Conservation (phyloP, 2,888 invertebrate species). For the Synergus umbraculus region DNA sequence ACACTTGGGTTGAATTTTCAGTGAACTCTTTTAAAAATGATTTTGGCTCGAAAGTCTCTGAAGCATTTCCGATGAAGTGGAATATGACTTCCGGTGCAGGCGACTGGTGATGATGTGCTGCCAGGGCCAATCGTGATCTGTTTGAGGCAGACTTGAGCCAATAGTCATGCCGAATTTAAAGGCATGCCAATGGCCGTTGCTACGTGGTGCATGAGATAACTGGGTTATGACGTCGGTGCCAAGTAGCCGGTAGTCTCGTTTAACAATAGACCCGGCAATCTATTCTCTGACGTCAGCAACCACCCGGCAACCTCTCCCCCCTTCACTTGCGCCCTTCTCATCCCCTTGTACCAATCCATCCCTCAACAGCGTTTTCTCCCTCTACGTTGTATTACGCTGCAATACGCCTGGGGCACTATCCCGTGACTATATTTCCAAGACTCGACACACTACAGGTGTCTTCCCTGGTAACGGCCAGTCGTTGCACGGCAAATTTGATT, state of each 20-base stretch:
- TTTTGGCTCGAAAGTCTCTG: background rate
- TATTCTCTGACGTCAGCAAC: constrained; percentile 59
- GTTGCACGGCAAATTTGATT: constrained; percentile 52
- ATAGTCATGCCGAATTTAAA: constrained; percentile 45
- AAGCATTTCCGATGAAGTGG: background rate
- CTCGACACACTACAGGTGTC: constrained; percentile 43
- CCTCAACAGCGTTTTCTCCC: background rate
- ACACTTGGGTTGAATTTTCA: no score
- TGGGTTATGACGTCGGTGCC: constrained; percentile 69
- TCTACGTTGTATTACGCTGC: constrained; percentile 24
- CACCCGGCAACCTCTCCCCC: constrained; percentile 37
- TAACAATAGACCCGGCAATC: constrained; percentile 58
- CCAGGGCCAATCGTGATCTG: constrained; percentile 4
- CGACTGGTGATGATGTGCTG: constrained; percentile 17
- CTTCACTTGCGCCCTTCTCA: constrained; percentile 9
- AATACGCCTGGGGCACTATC: constrained; percentile 35
- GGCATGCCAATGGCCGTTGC: constrained; percentile 51
- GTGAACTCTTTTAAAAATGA: background rate
- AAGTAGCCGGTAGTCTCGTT: constrained; percentile 60
- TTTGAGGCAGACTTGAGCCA: constrained; percentile 10
- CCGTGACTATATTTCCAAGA: background rate
- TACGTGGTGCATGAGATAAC: constrained; percentile 59
- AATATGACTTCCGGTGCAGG: constrained; percentile 4
- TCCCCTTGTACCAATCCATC: constrained; percentile 9
- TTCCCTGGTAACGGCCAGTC: constrained; percentile 46